Percentiles rank a stretch among this genome's conserved stretches.
These are phyloP conservation scores for Temnothorax rugatulus DNA, from an alignment of 2,888 invertebrate genomes.

Conservation along the genomic window DNA sequence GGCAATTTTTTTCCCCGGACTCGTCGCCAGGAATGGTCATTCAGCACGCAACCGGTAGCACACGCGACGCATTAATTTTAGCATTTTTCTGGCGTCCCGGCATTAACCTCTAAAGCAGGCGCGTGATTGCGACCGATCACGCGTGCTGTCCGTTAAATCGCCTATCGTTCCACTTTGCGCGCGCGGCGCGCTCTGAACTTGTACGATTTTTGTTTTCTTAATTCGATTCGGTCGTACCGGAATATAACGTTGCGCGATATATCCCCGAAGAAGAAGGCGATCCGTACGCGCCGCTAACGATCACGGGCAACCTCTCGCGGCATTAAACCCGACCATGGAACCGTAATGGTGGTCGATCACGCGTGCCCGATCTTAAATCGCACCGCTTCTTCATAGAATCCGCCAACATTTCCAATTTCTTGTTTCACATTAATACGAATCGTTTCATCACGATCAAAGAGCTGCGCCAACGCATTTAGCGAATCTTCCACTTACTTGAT, in stretches of 20 bases:
- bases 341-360: conserved; percentile 61
- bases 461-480: background rate
- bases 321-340: conserved; percentile 53
- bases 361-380: conserved; percentile 60
- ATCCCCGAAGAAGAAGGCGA: conserved; percentile 24
- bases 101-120: conserved; percentile 76
- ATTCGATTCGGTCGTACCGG: conserved; percentile 47
- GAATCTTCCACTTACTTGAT: background rate
- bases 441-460: conserved; percentile 30
- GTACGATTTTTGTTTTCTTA: conserved; percentile 43
- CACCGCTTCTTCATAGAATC: conserved; percentile 22
- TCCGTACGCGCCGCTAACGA: conserved; percentile 53
- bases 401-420: conserved; percentile 39
- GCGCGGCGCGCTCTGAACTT: conserved; percentile 29
- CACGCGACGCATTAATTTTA: conserved; percentile 79
- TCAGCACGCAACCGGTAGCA: conserved; percentile 77
- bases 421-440: conserved; percentile 38
- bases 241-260: conserved; percentile 34
- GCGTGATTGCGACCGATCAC: conserved; percentile 71
- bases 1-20: conserved; percentile 50
- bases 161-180: conserved; percentile 62
- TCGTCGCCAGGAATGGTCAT: conserved; percentile 71
- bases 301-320: conserved; percentile 44
- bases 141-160: conserved; percentile 64
- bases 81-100: conserved; percentile 71